phyloP scores from a whole-genome alignment of 2,888 invertebrate species.

The Barypeithes pellucidus region DNA sequence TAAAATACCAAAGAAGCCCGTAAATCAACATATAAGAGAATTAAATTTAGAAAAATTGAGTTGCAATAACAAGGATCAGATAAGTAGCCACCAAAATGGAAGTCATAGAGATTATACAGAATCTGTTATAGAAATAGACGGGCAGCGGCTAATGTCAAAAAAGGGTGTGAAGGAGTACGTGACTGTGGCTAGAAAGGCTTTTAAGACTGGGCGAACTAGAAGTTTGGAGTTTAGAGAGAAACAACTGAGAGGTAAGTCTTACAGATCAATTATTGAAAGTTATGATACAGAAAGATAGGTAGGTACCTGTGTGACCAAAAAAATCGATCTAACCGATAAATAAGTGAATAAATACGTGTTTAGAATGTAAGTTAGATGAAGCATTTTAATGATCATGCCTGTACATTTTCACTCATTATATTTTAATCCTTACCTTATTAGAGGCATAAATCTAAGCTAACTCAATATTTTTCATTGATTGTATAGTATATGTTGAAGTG shows the following conservation, averaged over 20 bases:
- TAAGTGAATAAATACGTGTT: no score
- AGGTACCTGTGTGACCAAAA: no score
- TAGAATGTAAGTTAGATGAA: no score
- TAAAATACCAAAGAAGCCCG: neutral
- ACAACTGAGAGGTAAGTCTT: slow-evolving; percentile 78
- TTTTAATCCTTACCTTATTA: no score
- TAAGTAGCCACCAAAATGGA: neutral
- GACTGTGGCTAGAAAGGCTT: slow-evolving; percentile 82
- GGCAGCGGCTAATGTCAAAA: neutral
- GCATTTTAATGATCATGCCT: no score
- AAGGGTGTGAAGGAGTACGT: slow-evolving; percentile 64
- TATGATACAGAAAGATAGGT: no score
- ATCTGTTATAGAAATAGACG: slow-evolving; percentile 24
- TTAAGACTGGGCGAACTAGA: slow-evolving; percentile 86
- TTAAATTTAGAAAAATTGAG: slow-evolving; percentile 20
- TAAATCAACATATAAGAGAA: slow-evolving; percentile 10
- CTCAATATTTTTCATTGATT: no score
- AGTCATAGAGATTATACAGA: neutral
- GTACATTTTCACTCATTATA: no score
- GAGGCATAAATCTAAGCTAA: no score
- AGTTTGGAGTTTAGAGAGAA: slow-evolving; percentile 85
- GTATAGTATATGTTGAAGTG: no score
- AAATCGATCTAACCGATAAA: no score
- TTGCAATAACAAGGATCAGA: neutral
- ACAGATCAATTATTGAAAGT: neutral